Evolutionary conservation across 2,113 vertebrate genomes (phyloP).

Genomic region (Anseranas semipalmata): DNA sequence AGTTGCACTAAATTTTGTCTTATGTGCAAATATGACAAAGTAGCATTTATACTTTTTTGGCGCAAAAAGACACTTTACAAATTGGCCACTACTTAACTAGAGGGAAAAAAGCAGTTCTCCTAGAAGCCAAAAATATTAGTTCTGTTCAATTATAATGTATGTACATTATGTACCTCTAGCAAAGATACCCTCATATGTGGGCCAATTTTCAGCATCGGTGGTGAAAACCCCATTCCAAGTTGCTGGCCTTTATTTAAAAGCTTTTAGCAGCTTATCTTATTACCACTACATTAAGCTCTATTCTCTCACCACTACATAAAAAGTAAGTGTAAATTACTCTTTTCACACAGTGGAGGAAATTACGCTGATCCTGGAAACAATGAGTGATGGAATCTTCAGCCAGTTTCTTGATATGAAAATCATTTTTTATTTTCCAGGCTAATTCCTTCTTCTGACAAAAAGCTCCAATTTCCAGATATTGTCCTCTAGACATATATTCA

Average conservation of each 20-base stretch:
- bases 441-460: not conserved
- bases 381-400: not conserved
- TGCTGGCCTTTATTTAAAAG: not conserved
- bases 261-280: conserved; percentile 35
- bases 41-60: not conserved
- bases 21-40: not conserved
- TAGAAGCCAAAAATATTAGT: not conserved
- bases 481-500: not conserved
- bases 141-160: not conserved
- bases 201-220: not conserved
- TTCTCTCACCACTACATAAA: not conserved
- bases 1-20: not conserved
- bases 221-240: not conserved
- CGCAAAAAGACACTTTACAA: not conserved
- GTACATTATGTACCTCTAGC: not conserved
- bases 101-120: not conserved
- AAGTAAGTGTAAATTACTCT: not conserved
- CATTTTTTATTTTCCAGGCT: not conserved
- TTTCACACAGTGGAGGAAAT: not conserved
- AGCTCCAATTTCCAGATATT: not conserved
- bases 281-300: not conserved
- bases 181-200: not conserved
- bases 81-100: not conserved
- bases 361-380: not conserved
- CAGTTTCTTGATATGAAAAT: not conserved